Evolutionary conservation across 2,888 invertebrate genomes (phyloP), one percentile per base, ranked within the genome.

Genomic region (Anagyrus pseudococci): DNA sequence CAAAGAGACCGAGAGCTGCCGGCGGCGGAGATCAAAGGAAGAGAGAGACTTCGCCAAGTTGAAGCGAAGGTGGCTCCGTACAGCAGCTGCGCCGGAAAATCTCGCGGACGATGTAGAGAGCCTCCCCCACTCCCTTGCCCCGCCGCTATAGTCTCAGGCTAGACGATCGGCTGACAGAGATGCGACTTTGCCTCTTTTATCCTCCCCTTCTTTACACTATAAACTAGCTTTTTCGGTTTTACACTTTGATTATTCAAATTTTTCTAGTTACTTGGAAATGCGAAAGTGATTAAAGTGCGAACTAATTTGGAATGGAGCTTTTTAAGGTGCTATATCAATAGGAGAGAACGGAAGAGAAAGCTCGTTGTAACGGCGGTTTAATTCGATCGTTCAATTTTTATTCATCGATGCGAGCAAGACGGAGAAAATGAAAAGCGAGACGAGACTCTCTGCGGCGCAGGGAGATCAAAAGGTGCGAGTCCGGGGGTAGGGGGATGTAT

Each of bases 1-100:
- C 50, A 47, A 59, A 44, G 40, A 48, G 29, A 19, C 33, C n/a
- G 23, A 50, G 17, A 23, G 41, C 2, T 8, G 33, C 33, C 13
- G 19, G 60, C 56, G 50, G 56, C 52, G 56, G 57, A 46, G 57
- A 62, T 62, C 62, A 62, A 62, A 62, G 57, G 52, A 15, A 25
- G 29, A 26, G n/a, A n/a, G n/a, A 8, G 20, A 40, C 26, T n/a
- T 56, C 58, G 53, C 59, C 26, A 54, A 53, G 48, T 46, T 23
- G 48, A 54, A 33, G 54, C 17, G 37, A 53, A 52, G 33, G 44
- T 46, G n/a, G 13, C n/a, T n/a, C n/a, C n/a, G n/a, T n/a, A n/a
- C n/a, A n/a, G n/a, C n/a, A n/a, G n/a, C n/a, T n/a, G 33, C 10
- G 33, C 8, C 2, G 33, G 33, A 15, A 37, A 37, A 37, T 13